A percentile compares a stretch with the other conserved stretches of the same genome.
These are phyloP conservation scores for Carassius carassius DNA, from an alignment of 2,113 vertebrate genomes.

Conservation along the genomic window DNA sequence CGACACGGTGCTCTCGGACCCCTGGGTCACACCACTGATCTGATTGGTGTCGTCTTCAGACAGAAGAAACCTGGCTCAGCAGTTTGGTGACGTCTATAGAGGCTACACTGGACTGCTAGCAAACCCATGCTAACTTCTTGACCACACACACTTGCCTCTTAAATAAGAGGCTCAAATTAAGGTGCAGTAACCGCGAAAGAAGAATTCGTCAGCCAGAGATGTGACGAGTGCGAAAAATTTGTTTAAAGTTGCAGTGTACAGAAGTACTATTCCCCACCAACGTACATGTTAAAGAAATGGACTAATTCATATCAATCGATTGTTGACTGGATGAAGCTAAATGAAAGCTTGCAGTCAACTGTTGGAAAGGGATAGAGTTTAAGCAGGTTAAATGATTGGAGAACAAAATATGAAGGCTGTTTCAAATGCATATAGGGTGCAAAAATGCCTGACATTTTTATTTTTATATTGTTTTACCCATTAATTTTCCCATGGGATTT, in stretches of 20 bases:
- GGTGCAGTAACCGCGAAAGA: neutral
- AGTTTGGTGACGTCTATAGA: constrained; percentile 24
- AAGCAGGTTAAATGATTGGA: too few species aligned
- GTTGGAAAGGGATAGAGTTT: too few species aligned
- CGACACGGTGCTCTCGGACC: neutral
- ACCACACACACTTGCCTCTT: neutral
- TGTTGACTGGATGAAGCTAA: too few species aligned
- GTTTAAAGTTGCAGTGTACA: neutral
- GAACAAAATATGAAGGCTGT: neutral
- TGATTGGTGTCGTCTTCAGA: neutral
- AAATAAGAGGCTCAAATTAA: neutral
- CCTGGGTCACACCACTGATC: constrained; percentile 36
- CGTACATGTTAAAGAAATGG: neutral
- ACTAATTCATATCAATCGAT: too few species aligned
- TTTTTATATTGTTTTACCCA: too few species aligned
- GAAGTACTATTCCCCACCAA: neutral
- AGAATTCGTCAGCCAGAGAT: neutral
- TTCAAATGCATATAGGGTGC: neutral
- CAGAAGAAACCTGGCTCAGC: constrained; percentile 16
- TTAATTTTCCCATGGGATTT: too few species aligned
- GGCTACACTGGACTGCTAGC: neutral
- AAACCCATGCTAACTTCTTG: neutral
- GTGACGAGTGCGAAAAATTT: neutral
- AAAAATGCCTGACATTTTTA: neutral
- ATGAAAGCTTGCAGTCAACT: too few species aligned